Percentiles rank a stretch among this genome's conserved stretches.
Conservation (phyloP, 2,113 vertebrate species). For the Sinocyclocheilus anophthalmus region DNA sequence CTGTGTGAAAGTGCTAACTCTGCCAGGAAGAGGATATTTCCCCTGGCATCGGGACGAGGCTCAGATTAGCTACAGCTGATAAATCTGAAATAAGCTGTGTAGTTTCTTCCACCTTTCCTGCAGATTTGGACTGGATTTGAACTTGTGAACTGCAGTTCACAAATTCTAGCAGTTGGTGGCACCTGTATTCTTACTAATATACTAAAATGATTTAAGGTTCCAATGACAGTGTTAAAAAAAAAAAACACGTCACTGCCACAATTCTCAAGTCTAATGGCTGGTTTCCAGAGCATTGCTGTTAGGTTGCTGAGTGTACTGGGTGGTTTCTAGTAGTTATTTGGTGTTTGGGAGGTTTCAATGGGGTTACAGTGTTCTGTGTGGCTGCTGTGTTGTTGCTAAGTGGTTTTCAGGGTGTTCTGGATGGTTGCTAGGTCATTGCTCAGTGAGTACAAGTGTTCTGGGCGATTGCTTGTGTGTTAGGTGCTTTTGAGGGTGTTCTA, state of each 20-base stretch:
- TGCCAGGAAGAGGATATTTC: constrained; percentile 45
- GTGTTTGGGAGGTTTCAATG: no score
- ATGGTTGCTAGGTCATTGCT: no score
- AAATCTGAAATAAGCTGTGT: constrained; percentile 33
- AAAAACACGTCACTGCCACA: neutral
- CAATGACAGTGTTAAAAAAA: neutral
- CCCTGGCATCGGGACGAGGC: constrained; percentile 8
- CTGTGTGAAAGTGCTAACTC: constrained; percentile 29
- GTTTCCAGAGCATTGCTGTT: neutral
- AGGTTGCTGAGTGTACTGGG: no score
- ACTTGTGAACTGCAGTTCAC: neutral
- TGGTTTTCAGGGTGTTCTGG: no score
- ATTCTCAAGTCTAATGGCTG: neutral
- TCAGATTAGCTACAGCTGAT: constrained; percentile 42
- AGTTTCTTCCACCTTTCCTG: constrained; percentile 10
- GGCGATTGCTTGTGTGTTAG: no score
- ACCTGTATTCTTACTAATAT: neutral
- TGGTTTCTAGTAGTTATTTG: no score
- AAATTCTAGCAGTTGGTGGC: neutral
- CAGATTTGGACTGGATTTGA: constrained; percentile 31
- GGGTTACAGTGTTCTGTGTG: no score
- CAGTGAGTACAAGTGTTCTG: no score
- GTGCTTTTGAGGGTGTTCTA: no score
- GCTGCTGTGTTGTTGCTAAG: no score
- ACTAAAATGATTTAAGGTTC: neutral